Evolutionary conservation across 2,797 vertebrate species (phyloP).

Genomic region (Neomorphus geoffroyi): DNA sequence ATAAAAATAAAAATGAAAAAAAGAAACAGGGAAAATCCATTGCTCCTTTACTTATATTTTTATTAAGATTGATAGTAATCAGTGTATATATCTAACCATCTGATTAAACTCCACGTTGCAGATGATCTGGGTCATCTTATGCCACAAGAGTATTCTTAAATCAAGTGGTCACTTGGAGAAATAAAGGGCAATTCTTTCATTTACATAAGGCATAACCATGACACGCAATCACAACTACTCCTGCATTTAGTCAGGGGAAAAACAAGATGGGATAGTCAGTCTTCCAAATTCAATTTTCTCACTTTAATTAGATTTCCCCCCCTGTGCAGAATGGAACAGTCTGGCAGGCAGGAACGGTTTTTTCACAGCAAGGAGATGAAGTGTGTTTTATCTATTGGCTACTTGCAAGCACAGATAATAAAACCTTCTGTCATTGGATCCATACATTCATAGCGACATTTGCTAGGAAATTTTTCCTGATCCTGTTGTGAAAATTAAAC

Average conservation of each 20-base stretch:
- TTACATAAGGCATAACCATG: background rate
- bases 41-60: background rate
- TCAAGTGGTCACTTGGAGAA: background rate
- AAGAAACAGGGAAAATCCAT: background rate
- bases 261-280: background rate
- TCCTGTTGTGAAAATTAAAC: background rate
- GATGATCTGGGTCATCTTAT: background rate
- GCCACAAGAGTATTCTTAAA: background rate
- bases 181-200: background rate
- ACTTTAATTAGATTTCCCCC: background rate
- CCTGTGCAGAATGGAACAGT: background rate
- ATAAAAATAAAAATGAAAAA: background rate
- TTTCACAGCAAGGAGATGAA: constrained; percentile 1
- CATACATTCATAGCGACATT: background rate
- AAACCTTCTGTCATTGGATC: background rate
- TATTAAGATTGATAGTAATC: background rate
- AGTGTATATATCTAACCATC: background rate
- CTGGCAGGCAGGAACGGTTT: background rate
- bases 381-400: background rate
- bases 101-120: background rate
- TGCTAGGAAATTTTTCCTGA: background rate
- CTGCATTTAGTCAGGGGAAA: background rate
- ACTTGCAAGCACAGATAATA: background rate
- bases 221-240: background rate
- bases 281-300: constrained; percentile 21